A percentile compares a stretch with the other conserved stretches of the same genome.
phyloP scores from a whole-genome alignment of 1,140 invertebrate species.

The Schlechtendalia chinensis region DNA sequence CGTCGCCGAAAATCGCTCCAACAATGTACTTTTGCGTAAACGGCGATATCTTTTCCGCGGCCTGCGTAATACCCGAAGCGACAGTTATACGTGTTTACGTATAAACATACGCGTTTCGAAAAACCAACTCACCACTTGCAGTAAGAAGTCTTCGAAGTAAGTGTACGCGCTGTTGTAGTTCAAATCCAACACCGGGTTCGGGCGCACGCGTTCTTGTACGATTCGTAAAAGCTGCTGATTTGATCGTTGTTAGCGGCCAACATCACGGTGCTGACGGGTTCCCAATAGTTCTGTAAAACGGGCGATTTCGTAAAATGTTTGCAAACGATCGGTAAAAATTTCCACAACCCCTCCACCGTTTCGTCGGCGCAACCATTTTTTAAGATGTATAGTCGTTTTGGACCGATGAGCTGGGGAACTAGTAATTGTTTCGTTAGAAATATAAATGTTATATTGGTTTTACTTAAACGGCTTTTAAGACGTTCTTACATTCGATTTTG shows the following conservation, averaged over 20 bases:
- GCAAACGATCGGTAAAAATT: too few relatives aligned
- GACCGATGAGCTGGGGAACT: too few relatives aligned
- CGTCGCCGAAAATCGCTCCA: slow-evolving; percentile 57
- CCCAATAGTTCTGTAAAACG: slow-evolving; percentile 30
- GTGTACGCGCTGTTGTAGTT: slow-evolving; percentile 56
- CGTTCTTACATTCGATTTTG: too few relatives aligned
- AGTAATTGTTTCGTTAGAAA: too few relatives aligned
- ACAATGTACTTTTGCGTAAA: slow-evolving; percentile 57
- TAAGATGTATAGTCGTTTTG: too few relatives aligned
- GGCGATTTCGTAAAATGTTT: background rate
- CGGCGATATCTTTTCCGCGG: slow-evolving; percentile 51
- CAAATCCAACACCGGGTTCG: slow-evolving; percentile 18
- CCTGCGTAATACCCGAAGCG: slow-evolving; percentile 51
- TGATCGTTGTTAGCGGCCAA: background rate
- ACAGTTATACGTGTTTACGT: too few relatives aligned
- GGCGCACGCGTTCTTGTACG: slow-evolving; percentile 27
- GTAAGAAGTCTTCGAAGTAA: slow-evolving; percentile 56
- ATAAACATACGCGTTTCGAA: background rate
- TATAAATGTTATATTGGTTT: too few relatives aligned
- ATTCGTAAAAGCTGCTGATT: background rate
- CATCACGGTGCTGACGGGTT: slow-evolving; percentile 26
- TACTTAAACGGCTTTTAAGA: too few relatives aligned
- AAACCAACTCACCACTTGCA: slow-evolving; percentile 47
- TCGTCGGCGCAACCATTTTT: too few relatives aligned
- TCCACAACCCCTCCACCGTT: too few relatives aligned